Evolutionary conservation across 1,140 invertebrate genomes (phyloP), one percentile per base, ranked within the genome.

Genomic region (Drosophila willistoni): DNA sequence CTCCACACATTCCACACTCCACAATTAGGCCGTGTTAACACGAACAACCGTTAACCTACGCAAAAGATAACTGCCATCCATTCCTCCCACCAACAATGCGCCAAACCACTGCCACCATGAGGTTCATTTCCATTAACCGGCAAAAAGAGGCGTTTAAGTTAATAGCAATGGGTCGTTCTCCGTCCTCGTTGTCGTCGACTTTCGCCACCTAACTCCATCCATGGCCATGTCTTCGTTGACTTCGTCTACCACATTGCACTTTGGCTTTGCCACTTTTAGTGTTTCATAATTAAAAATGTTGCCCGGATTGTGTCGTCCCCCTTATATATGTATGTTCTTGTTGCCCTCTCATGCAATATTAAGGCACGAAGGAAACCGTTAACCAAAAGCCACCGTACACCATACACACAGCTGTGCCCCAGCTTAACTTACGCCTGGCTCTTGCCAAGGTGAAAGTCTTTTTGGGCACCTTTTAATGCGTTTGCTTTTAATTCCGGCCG

Each of bases 211-310:
- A 22, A 60, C n/a, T 59, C 22, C 41, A 41, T 60, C 36, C 36
- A 39, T 13, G 29, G 29, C 29, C n/a, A 19, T 17, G 41, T 61
- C 17, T 41, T 36, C 34, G 34, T 39, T 17, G 36, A 44, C 77
- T 73, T 57, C 67, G n/a, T 73, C 56, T 64, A 63, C 61, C 82
- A 77, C 79, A 86, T 84, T 90, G 90, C 90, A 87, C 90, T 83
- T 84, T 90, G 87, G 83, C 83, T 91, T 91, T 90, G 82, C 90
- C 83, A 91, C 90, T 91, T 89, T 91, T 91, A 91, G 90, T 91
- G 90, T 90, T 91, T 90, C 83, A 91, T 91, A 91, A 91, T 91
- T 91, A 91, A 91, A 91, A 91, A 91, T 83, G 90, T 91, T 90
- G 77, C 84, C 77, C 68, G 82, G 81, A 66, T 76, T 73, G 73